Evolutionary conservation across 2,888 invertebrate genomes (phyloP), one percentile per base, ranked within the genome.

Genomic region (Ectobius pallidus): DNA sequence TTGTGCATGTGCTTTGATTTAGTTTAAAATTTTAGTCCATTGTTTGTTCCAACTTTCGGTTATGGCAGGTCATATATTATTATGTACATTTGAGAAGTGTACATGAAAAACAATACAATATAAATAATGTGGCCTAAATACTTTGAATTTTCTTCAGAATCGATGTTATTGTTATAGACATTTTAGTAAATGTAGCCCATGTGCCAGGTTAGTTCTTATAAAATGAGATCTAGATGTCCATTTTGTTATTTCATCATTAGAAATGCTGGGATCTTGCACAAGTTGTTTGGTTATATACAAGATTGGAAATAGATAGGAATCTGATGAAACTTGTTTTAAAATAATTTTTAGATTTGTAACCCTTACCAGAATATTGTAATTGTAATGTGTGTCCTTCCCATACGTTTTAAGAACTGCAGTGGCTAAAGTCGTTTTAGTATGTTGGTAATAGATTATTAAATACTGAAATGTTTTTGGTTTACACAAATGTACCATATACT

Each of bases 121-220:
- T 44, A 68, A 69, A 72, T 71, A 52, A 74, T 70, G 74, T 74
- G 74, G 74, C 74, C 74, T 74, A 74, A 74, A 71, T 71, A 62
- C 68, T 74, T 72, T 72, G 61, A 72, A 72, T 74, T 71, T 63
- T 58, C 74, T 74, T 69, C 69, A 52, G 18, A 73, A 44, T 69
- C 42, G 30, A 34, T 73, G 61, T 71, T 70, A 46, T 22, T 70
- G 70, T 73, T 73, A 61, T 25, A 67, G n/a, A 65, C 20, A 52
- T 65, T 42, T 73, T 73, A 67, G 65, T 44, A 55, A 42, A 30
- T 65, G 42, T 73, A 73, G 73, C 22, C 42, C 49, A 42, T 32
- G 27, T 52, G 65, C 65, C 49, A 52, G 49, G 18, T 30, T 73
- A 73, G 70, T 55, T 73, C 73, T 73, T 68, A 63, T 22, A 34